phyloP scores from a whole-genome alignment of 2,113 vertebrate species.

The Callionymus lyra region DNA sequence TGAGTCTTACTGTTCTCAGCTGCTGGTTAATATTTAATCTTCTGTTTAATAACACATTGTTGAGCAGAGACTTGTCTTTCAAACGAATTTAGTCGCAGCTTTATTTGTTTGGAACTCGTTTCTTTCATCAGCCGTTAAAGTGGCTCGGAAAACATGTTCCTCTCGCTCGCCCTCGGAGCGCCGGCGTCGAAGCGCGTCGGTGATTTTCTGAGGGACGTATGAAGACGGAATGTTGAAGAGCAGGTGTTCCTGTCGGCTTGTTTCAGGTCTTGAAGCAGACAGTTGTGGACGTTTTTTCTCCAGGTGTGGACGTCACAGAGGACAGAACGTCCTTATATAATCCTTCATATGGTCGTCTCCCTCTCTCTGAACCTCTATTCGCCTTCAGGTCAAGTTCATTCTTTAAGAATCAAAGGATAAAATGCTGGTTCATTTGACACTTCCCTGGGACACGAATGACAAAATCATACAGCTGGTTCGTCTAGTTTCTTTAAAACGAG shows the following conservation, averaged over 20 bases:
- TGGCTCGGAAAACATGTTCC: slow-evolving; percentile 1
- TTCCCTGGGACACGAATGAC: no score
- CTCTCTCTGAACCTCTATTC: slow-evolving; percentile 4
- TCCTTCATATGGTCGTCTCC: neutral
- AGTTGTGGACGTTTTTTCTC: neutral
- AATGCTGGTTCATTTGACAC: no score
- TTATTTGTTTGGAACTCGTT: slow-evolving; percentile 7
- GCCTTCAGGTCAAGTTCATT: no score
- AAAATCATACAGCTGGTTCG: no score
- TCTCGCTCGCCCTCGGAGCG: no score
- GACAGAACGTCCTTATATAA: neutral
- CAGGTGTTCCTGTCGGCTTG: no score
- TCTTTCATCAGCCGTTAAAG: slow-evolving; percentile 5
- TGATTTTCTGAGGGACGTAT: no score
- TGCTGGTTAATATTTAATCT: slow-evolving; percentile 44
- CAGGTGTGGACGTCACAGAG: neutral
- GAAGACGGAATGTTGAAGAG: no score
- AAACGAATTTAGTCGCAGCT: slow-evolving; percentile 12
- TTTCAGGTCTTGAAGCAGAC: no score
- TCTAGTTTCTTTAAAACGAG: no score
- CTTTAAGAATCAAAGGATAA: no score
- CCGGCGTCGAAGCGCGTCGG: no score
- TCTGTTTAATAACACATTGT: slow-evolving; percentile 40
- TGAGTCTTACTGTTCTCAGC: slow-evolving; percentile 25
- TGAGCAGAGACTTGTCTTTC: slow-evolving; percentile 26